Conservation (phyloP, 2,113 vertebrate species). For the Cricetomys ansorgei region DNA sequence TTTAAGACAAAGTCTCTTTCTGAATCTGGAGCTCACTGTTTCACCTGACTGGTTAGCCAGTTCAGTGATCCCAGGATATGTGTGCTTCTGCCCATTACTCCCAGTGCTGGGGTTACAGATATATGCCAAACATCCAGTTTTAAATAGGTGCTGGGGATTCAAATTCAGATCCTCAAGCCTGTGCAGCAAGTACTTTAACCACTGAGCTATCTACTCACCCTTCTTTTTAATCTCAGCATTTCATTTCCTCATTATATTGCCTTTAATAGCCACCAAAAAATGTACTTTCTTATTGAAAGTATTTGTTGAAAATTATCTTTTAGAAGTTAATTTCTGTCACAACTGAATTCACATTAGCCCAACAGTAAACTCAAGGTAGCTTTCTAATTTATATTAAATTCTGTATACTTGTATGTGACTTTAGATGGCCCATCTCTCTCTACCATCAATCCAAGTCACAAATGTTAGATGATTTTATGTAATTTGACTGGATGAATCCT, state of each 20-base stretch:
- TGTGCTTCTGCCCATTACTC: neutral
- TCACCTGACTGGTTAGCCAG: neutral
- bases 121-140: neutral
- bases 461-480: neutral
- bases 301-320: constrained; percentile 14
- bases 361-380: constrained; percentile 1
- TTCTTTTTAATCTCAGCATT: neutral
- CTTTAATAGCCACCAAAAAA: constrained; percentile 33
- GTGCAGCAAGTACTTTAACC: neutral
- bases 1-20: neutral
- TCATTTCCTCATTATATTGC: neutral
- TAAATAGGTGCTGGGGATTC: neutral
- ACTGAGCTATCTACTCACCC: neutral
- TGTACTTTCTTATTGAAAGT: neutral
- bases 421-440: neutral
- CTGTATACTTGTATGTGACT: neutral
- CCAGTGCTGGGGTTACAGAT: neutral
- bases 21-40: neutral
- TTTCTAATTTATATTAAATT: constrained; percentile 31
- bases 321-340: constrained; percentile 7
- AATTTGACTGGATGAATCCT: neutral
- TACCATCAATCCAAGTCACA: neutral
- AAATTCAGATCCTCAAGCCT: neutral
- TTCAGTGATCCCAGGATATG: neutral
- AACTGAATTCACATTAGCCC: constrained; percentile 12